Percentiles rank a stretch among this genome's conserved stretches.
phyloP scores from a whole-genome alignment of 92 coral and sea anemone genomes.

The Paramuricea clavata region DNA sequence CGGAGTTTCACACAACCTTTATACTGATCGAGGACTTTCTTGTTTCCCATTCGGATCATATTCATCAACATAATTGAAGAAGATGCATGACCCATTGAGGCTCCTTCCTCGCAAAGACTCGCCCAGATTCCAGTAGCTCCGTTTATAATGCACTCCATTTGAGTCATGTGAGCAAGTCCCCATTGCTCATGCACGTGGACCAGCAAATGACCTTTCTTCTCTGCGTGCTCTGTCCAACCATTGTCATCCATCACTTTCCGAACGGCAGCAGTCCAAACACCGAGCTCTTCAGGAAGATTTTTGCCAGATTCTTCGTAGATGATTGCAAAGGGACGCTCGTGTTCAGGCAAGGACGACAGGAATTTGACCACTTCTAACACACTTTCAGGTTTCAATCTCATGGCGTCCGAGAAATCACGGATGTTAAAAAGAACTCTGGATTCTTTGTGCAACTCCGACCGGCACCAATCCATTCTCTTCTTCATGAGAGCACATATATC shows the following conservation, averaged over 20 bases:
- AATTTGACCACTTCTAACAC: slow-evolving; percentile 57
- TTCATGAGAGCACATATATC: slow-evolving; percentile 63
- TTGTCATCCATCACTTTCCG: slow-evolving; percentile 77
- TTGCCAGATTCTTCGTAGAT: slow-evolving; percentile 77
- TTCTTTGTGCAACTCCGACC: slow-evolving; percentile 16
- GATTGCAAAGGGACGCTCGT: slow-evolving; percentile 75
- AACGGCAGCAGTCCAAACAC: slow-evolving; percentile 76
- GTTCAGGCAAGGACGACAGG: slow-evolving; percentile 63
- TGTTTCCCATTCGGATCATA: slow-evolving; percentile 71
- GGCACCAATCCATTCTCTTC: slow-evolving; percentile 70
- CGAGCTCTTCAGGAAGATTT: slow-evolving; percentile 81
- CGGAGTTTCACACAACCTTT: slow-evolving; percentile 69
- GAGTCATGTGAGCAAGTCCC: slow-evolving; percentile 71
- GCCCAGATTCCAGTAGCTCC: slow-evolving; percentile 91
- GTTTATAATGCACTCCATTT: slow-evolving; percentile 76
- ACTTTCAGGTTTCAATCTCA: slow-evolving; percentile 61
- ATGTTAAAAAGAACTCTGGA: slow-evolving; percentile 64
- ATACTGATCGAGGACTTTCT: slow-evolving; percentile 59
- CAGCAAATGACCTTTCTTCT: slow-evolving; percentile 67
- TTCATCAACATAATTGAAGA: slow-evolving; percentile 79
- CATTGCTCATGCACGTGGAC: slow-evolving; percentile 88
- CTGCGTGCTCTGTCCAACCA: slow-evolving; percentile 38
- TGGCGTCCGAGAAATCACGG: slow-evolving; percentile 74
- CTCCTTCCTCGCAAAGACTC: slow-evolving; percentile 82
- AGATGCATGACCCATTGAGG: slow-evolving; percentile 82